These are phyloP conservation scores for Ameiurus melas DNA, from an alignment of 2,113 vertebrate genomes.

Conservation along the genomic window DNA sequence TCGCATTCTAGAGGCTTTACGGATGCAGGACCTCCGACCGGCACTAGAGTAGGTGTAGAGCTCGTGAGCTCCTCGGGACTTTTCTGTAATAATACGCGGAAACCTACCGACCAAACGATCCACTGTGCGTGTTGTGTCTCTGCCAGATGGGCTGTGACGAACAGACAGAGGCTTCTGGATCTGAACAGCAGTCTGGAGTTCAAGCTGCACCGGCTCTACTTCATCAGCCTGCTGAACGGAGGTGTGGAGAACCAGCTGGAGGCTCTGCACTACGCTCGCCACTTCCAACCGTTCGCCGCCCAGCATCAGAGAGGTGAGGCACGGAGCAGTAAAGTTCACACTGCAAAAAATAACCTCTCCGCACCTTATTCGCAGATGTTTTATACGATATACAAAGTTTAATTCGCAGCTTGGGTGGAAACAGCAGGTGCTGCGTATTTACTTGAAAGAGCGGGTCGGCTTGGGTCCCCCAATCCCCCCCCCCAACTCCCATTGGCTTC, in stretches of 20 bases:
- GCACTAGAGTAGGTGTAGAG: slow-evolving; percentile 80
- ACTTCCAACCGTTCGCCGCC: slow-evolving; percentile 86
- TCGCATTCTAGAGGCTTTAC: slow-evolving; percentile 85
- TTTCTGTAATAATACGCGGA: neutral
- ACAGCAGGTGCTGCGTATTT: no score
- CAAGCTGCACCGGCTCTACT: slow-evolving; percentile 85
- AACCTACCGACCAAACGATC: neutral
- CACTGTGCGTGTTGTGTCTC: neutral
- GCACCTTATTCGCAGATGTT: no score
- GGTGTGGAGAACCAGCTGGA: slow-evolving; percentile 84
- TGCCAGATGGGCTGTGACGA: slow-evolving; percentile 82
- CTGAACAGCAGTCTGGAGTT: slow-evolving; percentile 89
- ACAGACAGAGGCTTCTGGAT: slow-evolving; percentile 83
- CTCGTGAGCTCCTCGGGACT: neutral
- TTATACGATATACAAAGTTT: no score
- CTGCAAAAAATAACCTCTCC: no score
- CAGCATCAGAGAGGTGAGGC: slow-evolving; percentile 83
- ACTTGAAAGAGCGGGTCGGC: no score
- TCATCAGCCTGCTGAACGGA: slow-evolving; percentile 83
- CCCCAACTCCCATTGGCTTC: no score
- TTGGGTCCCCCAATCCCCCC: no score
- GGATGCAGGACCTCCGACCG: slow-evolving; percentile 83
- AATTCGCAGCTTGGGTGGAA: no score
- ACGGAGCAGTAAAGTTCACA: neutral
- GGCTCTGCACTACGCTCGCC: slow-evolving; percentile 83